A percentile compares a stretch with the other conserved stretches of the same genome.
These are phyloP conservation scores for Orthosia cruda DNA, from an alignment of 2,888 invertebrate genomes.

Conservation along the genomic window DNA sequence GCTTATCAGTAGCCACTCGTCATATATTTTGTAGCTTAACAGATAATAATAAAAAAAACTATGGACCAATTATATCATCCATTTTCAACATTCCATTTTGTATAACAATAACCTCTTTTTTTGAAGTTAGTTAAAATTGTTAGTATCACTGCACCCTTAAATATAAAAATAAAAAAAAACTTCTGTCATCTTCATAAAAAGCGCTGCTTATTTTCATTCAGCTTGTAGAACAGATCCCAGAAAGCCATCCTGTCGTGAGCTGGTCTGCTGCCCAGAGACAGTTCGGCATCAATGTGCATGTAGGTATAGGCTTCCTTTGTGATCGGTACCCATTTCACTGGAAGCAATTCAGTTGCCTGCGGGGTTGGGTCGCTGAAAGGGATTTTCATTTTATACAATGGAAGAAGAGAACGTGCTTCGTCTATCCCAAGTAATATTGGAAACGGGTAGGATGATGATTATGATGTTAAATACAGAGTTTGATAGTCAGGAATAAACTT, in stretches of 20 bases:
- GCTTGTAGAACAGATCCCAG: slow-evolving; percentile 76
- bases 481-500: too few species aligned
- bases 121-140: too few species aligned
- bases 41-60: too few species aligned
- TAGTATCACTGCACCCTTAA: too few species aligned
- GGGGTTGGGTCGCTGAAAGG: slow-evolving; percentile 80
- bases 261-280: slow-evolving; percentile 70
- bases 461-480: background rate
- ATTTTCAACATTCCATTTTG: too few species aligned
- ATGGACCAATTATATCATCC: too few species aligned
- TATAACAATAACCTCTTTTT: too few species aligned
- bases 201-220: slow-evolving; percentile 58
- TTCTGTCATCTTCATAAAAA: background rate
- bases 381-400: background rate
- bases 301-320: slow-evolving; percentile 64
- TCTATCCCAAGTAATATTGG: background rate
- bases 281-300: slow-evolving; percentile 69
- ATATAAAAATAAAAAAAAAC: background rate
- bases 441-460: background rate
- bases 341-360: slow-evolving; percentile 70
- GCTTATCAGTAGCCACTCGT: too few species aligned
- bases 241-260: slow-evolving; percentile 75
- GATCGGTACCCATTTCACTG: slow-evolving; percentile 76
- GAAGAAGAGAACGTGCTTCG: background rate
- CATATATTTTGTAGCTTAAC: too few species aligned